phyloP scores from a whole-genome alignment of 2,888 invertebrate species.

The Dasysyrphus albostriatus region DNA sequence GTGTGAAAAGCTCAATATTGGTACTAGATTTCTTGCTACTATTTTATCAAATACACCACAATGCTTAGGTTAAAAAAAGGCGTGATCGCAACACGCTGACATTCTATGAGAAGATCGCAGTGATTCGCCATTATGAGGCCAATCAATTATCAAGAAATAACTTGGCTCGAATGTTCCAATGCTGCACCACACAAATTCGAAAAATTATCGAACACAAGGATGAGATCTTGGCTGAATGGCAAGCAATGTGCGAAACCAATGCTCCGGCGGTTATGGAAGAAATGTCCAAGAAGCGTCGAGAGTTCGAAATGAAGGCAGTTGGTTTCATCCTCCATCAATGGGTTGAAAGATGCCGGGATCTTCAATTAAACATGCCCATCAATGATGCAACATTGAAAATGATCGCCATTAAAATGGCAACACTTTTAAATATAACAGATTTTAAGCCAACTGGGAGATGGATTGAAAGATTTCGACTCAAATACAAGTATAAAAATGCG shows the following conservation, averaged over 20 bases:
- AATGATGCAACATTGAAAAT: slow-evolving; percentile 81
- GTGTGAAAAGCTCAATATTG: neutral
- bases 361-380: slow-evolving; percentile 79
- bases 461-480: slow-evolving; percentile 81
- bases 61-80: slow-evolving; percentile 78
- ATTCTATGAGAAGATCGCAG: slow-evolving; percentile 82
- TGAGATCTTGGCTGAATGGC: slow-evolving; percentile 80
- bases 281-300: slow-evolving; percentile 82
- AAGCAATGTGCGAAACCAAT: slow-evolving; percentile 81
- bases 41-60: neutral
- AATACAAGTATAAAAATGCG: slow-evolving; percentile 81
- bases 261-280: slow-evolving; percentile 81
- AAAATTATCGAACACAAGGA: slow-evolving; percentile 81
- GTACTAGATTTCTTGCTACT: neutral
- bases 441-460: slow-evolving; percentile 81
- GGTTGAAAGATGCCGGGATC: slow-evolving; percentile 81
- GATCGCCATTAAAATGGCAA: slow-evolving; percentile 81
- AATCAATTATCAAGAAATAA: slow-evolving; percentile 82
- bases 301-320: slow-evolving; percentile 82
- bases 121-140: slow-evolving; percentile 82
- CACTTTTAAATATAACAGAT: slow-evolving; percentile 80
- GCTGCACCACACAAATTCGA: slow-evolving; percentile 82
- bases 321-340: slow-evolving; percentile 82
- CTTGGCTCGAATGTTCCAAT: slow-evolving; percentile 82
- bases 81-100: slow-evolving; percentile 82